These are phyloP conservation scores for Nipponia nippon DNA, from an alignment of 2,113 vertebrate species.

Conservation along the genomic window DNA sequence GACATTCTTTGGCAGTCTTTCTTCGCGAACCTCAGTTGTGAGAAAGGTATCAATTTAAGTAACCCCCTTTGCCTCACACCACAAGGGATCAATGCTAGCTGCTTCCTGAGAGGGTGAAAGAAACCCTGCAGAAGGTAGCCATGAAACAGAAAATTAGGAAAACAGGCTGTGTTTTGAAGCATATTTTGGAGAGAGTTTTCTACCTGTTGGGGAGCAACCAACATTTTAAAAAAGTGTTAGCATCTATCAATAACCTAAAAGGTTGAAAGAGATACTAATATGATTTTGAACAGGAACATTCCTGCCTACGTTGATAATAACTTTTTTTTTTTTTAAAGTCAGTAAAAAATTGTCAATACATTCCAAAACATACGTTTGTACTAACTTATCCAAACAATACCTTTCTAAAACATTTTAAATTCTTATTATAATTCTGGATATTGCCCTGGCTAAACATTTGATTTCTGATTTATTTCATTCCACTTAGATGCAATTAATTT, in stretches of 20 bases:
- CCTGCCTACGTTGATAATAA: not conserved
- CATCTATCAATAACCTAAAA: not conserved
- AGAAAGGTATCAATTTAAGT: not conserved
- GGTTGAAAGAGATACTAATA: not conserved
- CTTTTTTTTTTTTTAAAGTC: not conserved
- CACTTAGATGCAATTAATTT: not conserved
- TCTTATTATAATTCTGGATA: not conserved
- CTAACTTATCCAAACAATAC: not conserved
- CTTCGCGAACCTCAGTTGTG: not conserved
- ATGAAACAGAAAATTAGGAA: not conserved
- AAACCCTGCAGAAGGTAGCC: not conserved
- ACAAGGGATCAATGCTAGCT: not conserved
- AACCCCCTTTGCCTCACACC: not conserved
- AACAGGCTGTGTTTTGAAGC: not conserved
- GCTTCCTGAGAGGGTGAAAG: not conserved
- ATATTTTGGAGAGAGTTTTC: not conserved
- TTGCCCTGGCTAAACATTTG: not conserved
- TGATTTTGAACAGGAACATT: not conserved
- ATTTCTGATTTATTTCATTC: not conserved
- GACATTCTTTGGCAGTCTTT: not conserved
- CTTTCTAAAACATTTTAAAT: not conserved
- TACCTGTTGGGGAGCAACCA: not conserved
- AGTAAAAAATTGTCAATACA: not conserved
- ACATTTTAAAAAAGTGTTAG: not conserved
- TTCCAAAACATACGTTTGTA: not conserved